Base-by-base conservation (phyloP, 2,888 invertebrate genomes). In the Drosophila diplacantha region DNA sequence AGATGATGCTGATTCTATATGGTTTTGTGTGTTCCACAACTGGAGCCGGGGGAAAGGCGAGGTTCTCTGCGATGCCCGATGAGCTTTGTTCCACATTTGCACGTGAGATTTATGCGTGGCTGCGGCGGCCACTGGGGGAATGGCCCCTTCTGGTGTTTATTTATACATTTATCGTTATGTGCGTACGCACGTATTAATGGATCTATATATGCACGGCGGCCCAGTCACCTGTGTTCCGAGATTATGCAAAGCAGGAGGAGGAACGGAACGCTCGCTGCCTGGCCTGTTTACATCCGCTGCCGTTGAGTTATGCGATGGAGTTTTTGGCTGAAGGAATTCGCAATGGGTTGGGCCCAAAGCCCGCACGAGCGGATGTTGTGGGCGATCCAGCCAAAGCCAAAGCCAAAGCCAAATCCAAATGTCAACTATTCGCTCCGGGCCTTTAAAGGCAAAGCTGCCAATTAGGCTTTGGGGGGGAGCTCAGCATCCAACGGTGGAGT, bases 51-150 rank as follows among this genome's bases (percentile, higher is more conserved):
- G 39, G 44, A 20, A 46, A 37, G 11, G 37, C 61, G 20, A 2
- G 39, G 9, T 3, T 41, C 41, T 24, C 44, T 8, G 18, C 5
- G 44, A 58, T 60, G 67, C 57, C 54, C 56, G 35, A 47, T 47
- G 71, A 66, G 72, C 61, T 71, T 75, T 78, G 78, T 75, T 64
- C 81, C 78, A 81, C 78, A 78, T 78, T 81, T 71, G 72, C 81
- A 75, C 69, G 81, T 68, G 74, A 78, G 74, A 78, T 78, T 78
- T 81, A 78, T 78, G 78, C 81, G 75, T 77, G 81, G 66, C 65
- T 16, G 61, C 11, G 41, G 61, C 46, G 26, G 59, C 59, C 59
- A 46, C 29, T 46, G 31, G 32, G 52, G 52, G 53, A 24, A 16
- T 18, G 46, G 47, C 54, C 55, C 57, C 56, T 63, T 65, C 50